These are phyloP conservation scores for Thecocarcelia acutangulata DNA, from an alignment of 2,888 invertebrate genomes.

Conservation along the genomic window DNA sequence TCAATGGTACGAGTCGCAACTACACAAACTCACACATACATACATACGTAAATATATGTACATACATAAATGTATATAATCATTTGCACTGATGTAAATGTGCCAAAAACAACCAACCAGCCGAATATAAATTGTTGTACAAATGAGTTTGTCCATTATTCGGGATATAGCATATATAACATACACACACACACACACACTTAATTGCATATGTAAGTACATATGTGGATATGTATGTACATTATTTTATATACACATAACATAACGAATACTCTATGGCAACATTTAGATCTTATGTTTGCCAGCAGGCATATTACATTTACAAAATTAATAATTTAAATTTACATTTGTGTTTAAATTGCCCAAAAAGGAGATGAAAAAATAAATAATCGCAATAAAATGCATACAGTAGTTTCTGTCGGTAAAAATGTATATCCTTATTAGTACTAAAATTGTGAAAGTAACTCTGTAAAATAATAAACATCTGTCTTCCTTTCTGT, in stretches of 20 bases:
- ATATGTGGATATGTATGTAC: not conserved
- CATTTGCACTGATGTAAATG: slow-evolving; percentile 36
- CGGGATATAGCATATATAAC: not conserved
- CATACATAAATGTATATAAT: not conserved
- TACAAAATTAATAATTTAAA: slow-evolving; percentile 68
- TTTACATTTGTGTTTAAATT: slow-evolving; percentile 64
- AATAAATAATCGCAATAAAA: slow-evolving; percentile 6
- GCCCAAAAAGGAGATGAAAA: not conserved
- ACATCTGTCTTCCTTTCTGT: too few relatives aligned
- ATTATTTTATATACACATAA: slow-evolving; percentile 40
- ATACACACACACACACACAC: slow-evolving; percentile 17
- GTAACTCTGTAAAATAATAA: too few relatives aligned
- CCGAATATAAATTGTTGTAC: slow-evolving; percentile 28
- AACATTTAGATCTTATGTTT: slow-evolving; percentile 58
- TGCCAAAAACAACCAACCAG: slow-evolving; percentile 43
- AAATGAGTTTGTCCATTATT: slow-evolving; percentile 16
- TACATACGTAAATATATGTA: not conserved
- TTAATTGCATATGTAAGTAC: not conserved
- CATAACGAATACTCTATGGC: slow-evolving; percentile 65
- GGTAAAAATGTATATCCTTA: not conserved
- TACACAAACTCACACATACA: not conserved
- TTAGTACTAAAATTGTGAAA: not conserved
- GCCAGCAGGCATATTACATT: slow-evolving; percentile 63
- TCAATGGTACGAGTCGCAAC: not conserved
- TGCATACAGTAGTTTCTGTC: slow-evolving; percentile 14